A percentile compares a stretch with the other conserved stretches of the same genome.
These are phyloP conservation scores for Musca vetustissima DNA, from an alignment of 1,140 invertebrate species.

Conservation along the genomic window DNA sequence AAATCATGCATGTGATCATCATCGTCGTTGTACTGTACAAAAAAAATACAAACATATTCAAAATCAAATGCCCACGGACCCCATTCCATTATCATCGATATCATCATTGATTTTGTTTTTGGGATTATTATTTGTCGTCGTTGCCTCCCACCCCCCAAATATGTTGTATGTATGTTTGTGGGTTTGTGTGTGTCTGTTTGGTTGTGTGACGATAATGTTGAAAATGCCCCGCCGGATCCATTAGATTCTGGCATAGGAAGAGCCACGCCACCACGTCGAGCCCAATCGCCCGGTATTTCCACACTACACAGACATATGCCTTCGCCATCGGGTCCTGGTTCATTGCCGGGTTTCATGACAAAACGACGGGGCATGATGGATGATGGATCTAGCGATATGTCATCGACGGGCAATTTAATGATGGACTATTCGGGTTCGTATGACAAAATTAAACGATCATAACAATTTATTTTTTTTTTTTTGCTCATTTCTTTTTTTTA, in stretches of 20 bases:
- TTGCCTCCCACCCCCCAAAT: too few species aligned
- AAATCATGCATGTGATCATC: too few species aligned
- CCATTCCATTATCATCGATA: too few species aligned
- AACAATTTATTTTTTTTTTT: not conserved
- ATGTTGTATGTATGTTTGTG: too few species aligned
- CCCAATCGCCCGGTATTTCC: slow-evolving; percentile 72
- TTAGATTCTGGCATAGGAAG: slow-evolving; percentile 79
- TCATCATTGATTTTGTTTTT: too few species aligned
- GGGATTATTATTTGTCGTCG: too few species aligned
- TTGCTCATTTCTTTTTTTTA: not conserved
- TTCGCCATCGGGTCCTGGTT: slow-evolving; percentile 77
- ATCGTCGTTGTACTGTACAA: too few species aligned
- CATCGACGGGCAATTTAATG: slow-evolving; percentile 76
- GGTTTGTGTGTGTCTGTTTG: not conserved
- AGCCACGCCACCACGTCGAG: slow-evolving; percentile 76
- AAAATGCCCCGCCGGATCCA: slow-evolving; percentile 44
- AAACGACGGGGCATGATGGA: slow-evolving; percentile 72
- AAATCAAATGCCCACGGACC: too few species aligned
- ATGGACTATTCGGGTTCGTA: slow-evolving; percentile 82
- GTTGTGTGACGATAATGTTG: too few species aligned
- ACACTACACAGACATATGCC: slow-evolving; percentile 67
- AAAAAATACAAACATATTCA: too few species aligned
- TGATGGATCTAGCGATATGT: slow-evolving; percentile 83
- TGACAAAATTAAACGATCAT: slow-evolving; percentile 13
- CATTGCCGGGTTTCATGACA: slow-evolving; percentile 77